phyloP scores from a whole-genome alignment of 2,797 vertebrate genomes.

The Hydrophis major region DNA sequence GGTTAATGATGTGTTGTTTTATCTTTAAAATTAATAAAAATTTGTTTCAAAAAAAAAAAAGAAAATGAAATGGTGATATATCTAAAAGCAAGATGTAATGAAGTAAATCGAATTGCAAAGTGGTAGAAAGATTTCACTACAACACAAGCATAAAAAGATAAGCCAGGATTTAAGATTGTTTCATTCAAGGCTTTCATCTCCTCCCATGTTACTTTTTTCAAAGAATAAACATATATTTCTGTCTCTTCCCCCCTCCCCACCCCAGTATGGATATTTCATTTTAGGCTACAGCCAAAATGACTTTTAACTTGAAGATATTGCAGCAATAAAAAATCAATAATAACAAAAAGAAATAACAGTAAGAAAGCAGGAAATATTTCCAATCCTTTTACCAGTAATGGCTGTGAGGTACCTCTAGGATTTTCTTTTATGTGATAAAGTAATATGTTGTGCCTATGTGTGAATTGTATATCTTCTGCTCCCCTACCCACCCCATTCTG shows the following conservation, averaged over 20 bases:
- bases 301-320: background rate
- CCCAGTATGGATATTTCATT: background rate
- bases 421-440: background rate
- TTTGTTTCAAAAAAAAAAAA: background rate
- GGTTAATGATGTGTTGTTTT: too few relatives aligned
- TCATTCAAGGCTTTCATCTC: background rate
- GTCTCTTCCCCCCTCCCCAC: background rate
- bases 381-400: background rate
- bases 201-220: background rate
- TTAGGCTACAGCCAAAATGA: background rate
- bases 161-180: background rate
- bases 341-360: background rate
- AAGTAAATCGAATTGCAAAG: background rate
- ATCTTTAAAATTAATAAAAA: too few relatives aligned
- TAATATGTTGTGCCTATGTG: background rate
- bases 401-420: background rate
- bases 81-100: background rate
- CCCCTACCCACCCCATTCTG: background rate
- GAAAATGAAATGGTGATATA: background rate
- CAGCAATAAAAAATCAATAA: conserved; percentile 6
- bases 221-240: background rate
- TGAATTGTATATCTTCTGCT: background rate
- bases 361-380: background rate
- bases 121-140: background rate
- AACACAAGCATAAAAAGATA: background rate